phyloP scores from a whole-genome alignment of 2,888 invertebrate species.

The Tetragnatha montana region DNA sequence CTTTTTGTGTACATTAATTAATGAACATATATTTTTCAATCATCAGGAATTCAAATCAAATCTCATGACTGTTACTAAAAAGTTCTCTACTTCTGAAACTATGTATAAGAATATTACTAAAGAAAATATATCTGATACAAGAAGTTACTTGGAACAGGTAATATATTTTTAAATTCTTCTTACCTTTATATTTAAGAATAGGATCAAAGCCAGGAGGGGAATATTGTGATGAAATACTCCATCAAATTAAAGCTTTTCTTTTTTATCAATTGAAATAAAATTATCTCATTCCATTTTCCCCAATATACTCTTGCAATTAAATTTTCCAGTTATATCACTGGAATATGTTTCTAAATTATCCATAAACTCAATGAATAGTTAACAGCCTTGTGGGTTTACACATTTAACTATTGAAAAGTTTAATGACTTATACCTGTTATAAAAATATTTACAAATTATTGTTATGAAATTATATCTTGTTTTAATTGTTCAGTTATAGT shows the following conservation, averaged over 20 bases:
- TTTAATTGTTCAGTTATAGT: too few species aligned
- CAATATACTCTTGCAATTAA: neutral
- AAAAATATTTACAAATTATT: too few species aligned
- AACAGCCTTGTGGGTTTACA: too few species aligned
- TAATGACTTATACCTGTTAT: too few species aligned
- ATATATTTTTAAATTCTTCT: neutral
- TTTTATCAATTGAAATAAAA: neutral
- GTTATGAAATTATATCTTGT: too few species aligned
- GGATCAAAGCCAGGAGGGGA: too few species aligned
- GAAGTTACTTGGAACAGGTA: slow-evolving; percentile 85
- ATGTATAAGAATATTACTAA: slow-evolving; percentile 87
- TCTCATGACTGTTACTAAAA: slow-evolving; percentile 75
- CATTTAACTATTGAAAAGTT: too few species aligned
- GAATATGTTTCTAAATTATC: too few species aligned
- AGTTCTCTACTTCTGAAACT: slow-evolving; percentile 81
- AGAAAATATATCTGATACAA: slow-evolving; percentile 89
- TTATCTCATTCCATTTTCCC: neutral
- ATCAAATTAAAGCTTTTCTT: neutral
- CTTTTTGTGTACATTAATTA: neutral
- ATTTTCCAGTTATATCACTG: too few species aligned
- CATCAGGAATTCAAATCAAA: slow-evolving; percentile 75
- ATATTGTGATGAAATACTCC: neutral
- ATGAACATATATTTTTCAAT: neutral
- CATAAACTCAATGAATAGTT: too few species aligned
- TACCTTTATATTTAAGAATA: neutral